Evolutionary conservation across 2,888 invertebrate species (phyloP), one percentile per base, ranked within the genome.

Genomic region (Nephrotoma flavescens): DNA sequence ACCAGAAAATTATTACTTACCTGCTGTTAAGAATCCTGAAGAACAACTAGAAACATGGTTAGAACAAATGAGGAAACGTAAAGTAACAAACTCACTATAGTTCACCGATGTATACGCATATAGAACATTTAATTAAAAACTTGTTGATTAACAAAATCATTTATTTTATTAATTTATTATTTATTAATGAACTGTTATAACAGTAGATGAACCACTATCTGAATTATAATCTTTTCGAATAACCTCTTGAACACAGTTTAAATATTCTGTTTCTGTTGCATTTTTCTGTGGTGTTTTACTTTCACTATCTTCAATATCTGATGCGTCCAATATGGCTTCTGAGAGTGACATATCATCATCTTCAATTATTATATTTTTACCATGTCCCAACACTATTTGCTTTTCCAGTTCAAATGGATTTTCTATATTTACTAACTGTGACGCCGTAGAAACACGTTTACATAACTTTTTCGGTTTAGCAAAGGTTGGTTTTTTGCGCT

Each of bases 31-130:
- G 89, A 93, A 94, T 87, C 95, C 95, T 0, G 93, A 95, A 88
- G 92, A 96, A 90, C 94, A 96, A 90, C 92, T 97, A 57, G 93
- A 95, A 42, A 92, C 94, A 86, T 97, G 96, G 96, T 89, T 96
- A 89, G 91, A 94, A 86, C 90, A 93, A 89, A 95, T 96, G 95
- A 94, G 96, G 88, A 94, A 92, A 88, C 93, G 97, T 88, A 97
- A 95, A 92, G 93, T 97, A 88, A 92, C 90, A 52, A 93, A 92
- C 90, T 93, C 95, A 19, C 90, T 95, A 89, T 95, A 94, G 92
- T 88, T 87, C 83, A 12, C 44, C 4, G 19, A 52, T 86, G n/a
- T 52, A 85, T 42, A 44, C n/a, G 19, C 0, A 44, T 12, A 44
- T 45, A 47, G 45, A 19, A 41, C 19, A 87, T 42, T 31, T 71